Conservation (phyloP, 2,888 invertebrate genomes). For the Stenurella melanura region DNA sequence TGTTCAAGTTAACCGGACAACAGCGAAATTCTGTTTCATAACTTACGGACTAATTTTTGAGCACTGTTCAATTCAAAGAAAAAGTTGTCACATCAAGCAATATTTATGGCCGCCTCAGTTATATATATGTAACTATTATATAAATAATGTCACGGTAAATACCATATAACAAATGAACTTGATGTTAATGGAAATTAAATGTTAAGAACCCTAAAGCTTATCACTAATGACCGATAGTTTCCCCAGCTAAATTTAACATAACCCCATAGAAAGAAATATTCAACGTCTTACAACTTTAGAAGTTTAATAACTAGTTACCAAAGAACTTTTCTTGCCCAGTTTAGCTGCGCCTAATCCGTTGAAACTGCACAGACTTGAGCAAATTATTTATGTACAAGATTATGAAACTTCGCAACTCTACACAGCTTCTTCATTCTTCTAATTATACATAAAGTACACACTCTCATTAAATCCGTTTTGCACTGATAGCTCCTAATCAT, state of each 20-base stretch:
- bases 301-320: background rate
- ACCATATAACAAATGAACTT: background rate
- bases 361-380: conserved; percentile 2
- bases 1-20: no score
- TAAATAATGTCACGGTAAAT: background rate
- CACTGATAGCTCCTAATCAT: conserved; percentile 12
- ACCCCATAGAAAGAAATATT: conserved; percentile 9
- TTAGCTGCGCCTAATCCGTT: background rate
- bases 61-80: no score
- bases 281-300: background rate
- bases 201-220: background rate
- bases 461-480: conserved; percentile 21
- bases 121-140: background rate
- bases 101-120: no score
- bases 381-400: conserved; percentile 8
- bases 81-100: no score
- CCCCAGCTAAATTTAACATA: background rate
- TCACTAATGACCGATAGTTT: conserved; percentile 17
- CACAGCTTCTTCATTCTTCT: background rate
- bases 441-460: background rate
- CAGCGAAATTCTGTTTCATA: no score
- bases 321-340: background rate
- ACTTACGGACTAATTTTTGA: no score
- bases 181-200: background rate
- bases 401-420: background rate